Base-by-base conservation (phyloP, 2,888 invertebrate genomes). In the Drosophila gaucha region DNA sequence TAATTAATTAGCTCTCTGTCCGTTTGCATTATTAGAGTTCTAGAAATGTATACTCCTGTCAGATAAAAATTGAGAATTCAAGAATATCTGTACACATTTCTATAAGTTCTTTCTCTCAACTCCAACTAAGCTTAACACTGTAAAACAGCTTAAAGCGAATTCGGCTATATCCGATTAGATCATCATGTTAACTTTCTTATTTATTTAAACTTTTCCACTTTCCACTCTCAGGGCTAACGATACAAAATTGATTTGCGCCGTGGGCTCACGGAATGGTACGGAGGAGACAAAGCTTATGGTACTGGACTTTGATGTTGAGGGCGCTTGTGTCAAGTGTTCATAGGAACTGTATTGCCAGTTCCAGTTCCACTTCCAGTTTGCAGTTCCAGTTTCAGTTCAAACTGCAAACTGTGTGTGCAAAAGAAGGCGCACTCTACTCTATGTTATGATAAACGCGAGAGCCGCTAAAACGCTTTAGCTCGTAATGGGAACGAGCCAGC, bases 231-330 rank as follows among this genome's bases (percentile, higher is more conserved):
- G 94, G 18, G 98, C 99, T 54, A 98, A 97, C 86, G 96, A 98
- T 89, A 99, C 99, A 18, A 98, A 98, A 92, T 94, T 99, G 69
- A 98, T 99, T 49, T 99, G 99, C 92, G 99, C 99, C 3, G 99
- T 99, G 16, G 99, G 99, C 60, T 99, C 98, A 75, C 95, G 99
- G 33, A 99, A 99, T 90, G 99, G 99, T 58, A 99, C 99, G 6
- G 99, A 99, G 93, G 99, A 99, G 92, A 99, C 99, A 8, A 99
- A 99, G 92, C 94, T 99, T 30, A 94, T 99, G 87, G 98, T 99
- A 33, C 94, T 99, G 76, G 98, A 99, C 93, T 99, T 99, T 93
- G 98, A 99, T 92, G 96, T 97, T 50, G 96, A 96, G 78, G 94
- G 94, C 33, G 94, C 94, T 33, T 94, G 94, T 89, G 92, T 93